Percentiles rank a stretch among this genome's conserved stretches.
Conservation (phyloP, 2,113 vertebrate species). For the Mobula hypostoma region DNA sequence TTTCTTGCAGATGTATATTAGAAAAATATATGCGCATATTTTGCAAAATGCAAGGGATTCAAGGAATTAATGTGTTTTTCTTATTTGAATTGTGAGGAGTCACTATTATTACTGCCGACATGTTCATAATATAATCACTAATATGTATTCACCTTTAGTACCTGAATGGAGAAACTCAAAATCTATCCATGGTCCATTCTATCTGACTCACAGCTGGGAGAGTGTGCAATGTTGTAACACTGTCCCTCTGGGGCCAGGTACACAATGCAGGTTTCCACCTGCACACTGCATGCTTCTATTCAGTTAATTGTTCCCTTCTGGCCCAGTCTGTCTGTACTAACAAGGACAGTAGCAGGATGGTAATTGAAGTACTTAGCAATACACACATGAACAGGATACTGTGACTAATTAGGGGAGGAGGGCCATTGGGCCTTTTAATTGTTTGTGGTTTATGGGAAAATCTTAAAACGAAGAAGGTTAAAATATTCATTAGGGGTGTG, state of each 20-base stretch:
- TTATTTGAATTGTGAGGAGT: slow-evolving; percentile 1
- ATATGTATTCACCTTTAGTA: neutral
- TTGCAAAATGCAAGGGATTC: slow-evolving; percentile 20
- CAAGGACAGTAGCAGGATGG: slow-evolving; percentile 46
- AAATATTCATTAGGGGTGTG: neutral
- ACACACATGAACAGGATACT: slow-evolving; percentile 48
- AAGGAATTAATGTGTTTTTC: slow-evolving; percentile 32
- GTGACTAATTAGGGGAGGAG: slow-evolving; percentile 57
- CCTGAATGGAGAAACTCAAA: slow-evolving; percentile 41
- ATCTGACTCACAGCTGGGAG: slow-evolving; percentile 42
- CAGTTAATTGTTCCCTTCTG: slow-evolving; percentile 57
- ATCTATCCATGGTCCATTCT: slow-evolving; percentile 42
- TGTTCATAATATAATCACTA: neutral
- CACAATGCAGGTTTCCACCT: slow-evolving; percentile 34
- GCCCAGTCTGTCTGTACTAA: slow-evolving; percentile 50
- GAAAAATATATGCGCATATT: slow-evolving; percentile 32
- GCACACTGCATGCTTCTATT: slow-evolving; percentile 42
- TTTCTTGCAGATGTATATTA: slow-evolving; percentile 29
- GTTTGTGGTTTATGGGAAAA: slow-evolving; percentile 57
- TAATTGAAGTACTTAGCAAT: slow-evolving; percentile 54
- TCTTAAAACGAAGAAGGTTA: slow-evolving; percentile 49
- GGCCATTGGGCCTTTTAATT: slow-evolving; percentile 59
- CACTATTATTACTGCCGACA: neutral
- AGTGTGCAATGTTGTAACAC: slow-evolving; percentile 42
- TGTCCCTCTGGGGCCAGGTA: slow-evolving; percentile 34